Conservation (phyloP, 2,797 vertebrate species). For the Chelonia mydas region DNA sequence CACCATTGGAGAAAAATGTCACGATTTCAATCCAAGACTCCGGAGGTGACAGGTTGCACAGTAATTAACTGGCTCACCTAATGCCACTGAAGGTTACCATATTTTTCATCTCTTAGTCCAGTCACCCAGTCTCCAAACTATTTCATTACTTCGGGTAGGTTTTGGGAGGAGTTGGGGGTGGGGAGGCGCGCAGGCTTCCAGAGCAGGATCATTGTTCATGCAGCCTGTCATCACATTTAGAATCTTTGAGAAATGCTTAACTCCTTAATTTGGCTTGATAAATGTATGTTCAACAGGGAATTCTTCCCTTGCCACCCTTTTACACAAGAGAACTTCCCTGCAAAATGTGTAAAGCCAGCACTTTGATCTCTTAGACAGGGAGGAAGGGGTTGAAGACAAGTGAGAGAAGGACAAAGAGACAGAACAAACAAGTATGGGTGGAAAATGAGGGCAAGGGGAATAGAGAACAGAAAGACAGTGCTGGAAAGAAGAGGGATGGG, state of each 20-base stretch:
- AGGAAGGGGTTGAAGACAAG: neutral
- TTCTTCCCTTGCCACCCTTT: neutral
- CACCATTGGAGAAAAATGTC: neutral
- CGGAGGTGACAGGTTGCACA: neutral
- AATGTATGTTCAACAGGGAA: neutral
- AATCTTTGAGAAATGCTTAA: neutral
- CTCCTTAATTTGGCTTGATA: neutral
- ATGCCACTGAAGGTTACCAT: neutral
- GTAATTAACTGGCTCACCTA: neutral
- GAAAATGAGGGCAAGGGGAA: neutral
- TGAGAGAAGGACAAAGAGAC: neutral
- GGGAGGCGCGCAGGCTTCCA: neutral
- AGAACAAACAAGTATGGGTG: neutral
- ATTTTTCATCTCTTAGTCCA: neutral
- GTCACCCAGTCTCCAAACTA: neutral
- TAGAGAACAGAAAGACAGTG: neutral
- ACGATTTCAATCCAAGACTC: neutral
- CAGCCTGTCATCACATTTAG: neutral
- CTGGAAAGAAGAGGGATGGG: neutral
- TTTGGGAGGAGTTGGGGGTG: neutral
- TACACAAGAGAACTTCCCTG: neutral
- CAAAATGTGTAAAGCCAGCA: neutral
- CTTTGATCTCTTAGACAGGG: neutral
- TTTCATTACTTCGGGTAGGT: neutral
- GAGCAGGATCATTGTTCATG: neutral